These are phyloP conservation scores for Tetranychus piercei DNA, from an alignment of 2,888 invertebrate species.

Conservation along the genomic window DNA sequence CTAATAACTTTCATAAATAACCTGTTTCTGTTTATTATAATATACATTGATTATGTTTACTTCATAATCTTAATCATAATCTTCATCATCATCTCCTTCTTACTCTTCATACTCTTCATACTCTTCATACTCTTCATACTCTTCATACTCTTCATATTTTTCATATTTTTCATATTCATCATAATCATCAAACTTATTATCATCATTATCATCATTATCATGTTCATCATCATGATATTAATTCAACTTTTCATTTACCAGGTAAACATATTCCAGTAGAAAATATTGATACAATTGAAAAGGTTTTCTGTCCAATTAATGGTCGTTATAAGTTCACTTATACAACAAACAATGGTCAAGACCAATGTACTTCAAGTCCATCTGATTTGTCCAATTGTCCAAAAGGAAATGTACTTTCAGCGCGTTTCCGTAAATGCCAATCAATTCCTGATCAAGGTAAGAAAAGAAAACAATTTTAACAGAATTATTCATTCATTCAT, in stretches of 20 bases:
- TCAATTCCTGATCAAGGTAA: slow-evolving; percentile 1
- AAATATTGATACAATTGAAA: slow-evolving; percentile 31
- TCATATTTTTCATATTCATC: too few relatives aligned
- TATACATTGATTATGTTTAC: too few relatives aligned
- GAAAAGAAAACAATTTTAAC: too few relatives aligned
- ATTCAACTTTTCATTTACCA: slow-evolving; percentile 5
- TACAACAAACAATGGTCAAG: slow-evolving; percentile 37
- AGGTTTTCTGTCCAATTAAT: slow-evolving; percentile 46
- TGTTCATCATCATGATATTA: background rate
- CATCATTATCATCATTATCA: background rate
- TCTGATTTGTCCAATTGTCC: slow-evolving; percentile 45
- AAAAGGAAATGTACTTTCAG: slow-evolving; percentile 41
- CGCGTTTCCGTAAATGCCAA: slow-evolving; percentile 41
- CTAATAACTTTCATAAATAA: too few relatives aligned
- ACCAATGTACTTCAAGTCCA: slow-evolving; percentile 40
- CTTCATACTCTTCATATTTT: too few relatives aligned
- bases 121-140: too few relatives aligned
- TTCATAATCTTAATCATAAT: too few relatives aligned
- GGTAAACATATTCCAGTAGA: slow-evolving; percentile 21
- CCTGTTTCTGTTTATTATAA: too few relatives aligned
- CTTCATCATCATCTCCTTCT: too few relatives aligned
- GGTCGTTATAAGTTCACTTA: slow-evolving; percentile 43
- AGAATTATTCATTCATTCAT: slow-evolving; percentile 5
- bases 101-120: too few relatives aligned
- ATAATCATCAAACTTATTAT: too few relatives aligned